Evolutionary conservation across 2,888 invertebrate genomes (phyloP), one percentile per base, ranked within the genome.

Genomic region (Entomobrya multifasciata): DNA sequence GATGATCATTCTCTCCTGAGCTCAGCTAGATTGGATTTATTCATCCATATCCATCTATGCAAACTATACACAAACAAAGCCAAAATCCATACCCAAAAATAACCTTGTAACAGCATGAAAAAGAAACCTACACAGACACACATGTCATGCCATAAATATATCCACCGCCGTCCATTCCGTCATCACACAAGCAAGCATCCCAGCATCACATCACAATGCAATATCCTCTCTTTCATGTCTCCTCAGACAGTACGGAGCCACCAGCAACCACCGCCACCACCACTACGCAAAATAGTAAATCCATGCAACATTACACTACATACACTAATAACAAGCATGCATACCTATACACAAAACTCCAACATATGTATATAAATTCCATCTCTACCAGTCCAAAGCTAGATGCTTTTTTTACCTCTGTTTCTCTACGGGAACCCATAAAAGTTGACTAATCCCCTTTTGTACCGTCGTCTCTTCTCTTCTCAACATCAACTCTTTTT

Each of bases 401-500:
- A 36, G 36, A 36, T 36, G 8, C 65, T 65, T 17, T 65, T 10
- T 65, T n/a, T 60, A 1, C 15, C 30, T 60, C 22, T 57, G 20
- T 15, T n/a, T 13, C 60, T 27, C 57, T 22, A 36, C 30, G 20
- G 47, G 13, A 47, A 47, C 25, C 47, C 70, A 70, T 70, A 70
- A 70, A 70, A 70, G 70, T 70, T 70, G 70, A 70, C 70, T 70
- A 70, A 70, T 70, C 70, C 70, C 70, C 47, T 70, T 47, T 44
- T 65, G 60, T 60, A 60, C 36, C 36, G 36, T 36, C 49, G n/a
- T 49, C 49, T 49, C 49, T 49, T 10, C 49, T n/a, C n/a, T n/a
- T n/a, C n/a, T n/a, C n/a, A n/a, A n/a, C n/a, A n/a, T n/a, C n/a
- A n/a, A n/a, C n/a, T n/a, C n/a, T n/a, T n/a, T n/a, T n/a, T n/a